Percentiles rank a stretch among this genome's conserved stretches.
phyloP scores from a whole-genome alignment of 2,113 vertebrate genomes.

The Myrmecophaga tridactyla region DNA sequence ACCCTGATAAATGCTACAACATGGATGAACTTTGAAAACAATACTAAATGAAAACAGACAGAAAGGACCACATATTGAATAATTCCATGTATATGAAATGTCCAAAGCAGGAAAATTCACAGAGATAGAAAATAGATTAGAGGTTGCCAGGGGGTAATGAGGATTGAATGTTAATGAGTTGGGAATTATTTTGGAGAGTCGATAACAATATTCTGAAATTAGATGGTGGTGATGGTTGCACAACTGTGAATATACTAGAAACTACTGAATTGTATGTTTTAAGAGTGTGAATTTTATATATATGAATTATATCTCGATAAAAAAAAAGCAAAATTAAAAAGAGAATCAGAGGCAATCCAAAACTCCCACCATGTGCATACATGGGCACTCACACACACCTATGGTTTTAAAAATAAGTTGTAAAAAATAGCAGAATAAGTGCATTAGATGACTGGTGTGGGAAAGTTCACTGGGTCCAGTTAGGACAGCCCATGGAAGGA shows the following conservation, averaged over 20 bases:
- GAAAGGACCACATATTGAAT: background rate
- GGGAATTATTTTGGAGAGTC: too few relatives aligned
- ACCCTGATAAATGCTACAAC: too few relatives aligned
- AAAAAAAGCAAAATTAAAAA: background rate
- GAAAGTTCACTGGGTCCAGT: background rate
- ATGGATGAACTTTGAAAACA: background rate
- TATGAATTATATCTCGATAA: background rate
- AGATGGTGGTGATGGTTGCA: background rate
- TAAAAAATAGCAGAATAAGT: background rate
- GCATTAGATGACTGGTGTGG: background rate
- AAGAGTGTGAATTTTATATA: background rate
- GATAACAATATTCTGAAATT: constrained; percentile 20
- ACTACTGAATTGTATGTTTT: background rate
- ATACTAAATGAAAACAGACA: background rate
- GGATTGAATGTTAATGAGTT: too few relatives aligned
- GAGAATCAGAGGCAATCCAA: background rate
- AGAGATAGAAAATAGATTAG: background rate
- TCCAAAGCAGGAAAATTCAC: background rate
- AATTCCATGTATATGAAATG: background rate
- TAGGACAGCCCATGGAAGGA: background rate
- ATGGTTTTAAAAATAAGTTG: background rate
- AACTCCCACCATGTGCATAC: background rate
- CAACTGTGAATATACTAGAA: background rate
- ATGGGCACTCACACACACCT: background rate
- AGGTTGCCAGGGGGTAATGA: background rate